Percentiles rank a stretch among this genome's conserved stretches.
Conservation (phyloP, 2,888 invertebrate genomes). For the Gastrophysa polygoni region DNA sequence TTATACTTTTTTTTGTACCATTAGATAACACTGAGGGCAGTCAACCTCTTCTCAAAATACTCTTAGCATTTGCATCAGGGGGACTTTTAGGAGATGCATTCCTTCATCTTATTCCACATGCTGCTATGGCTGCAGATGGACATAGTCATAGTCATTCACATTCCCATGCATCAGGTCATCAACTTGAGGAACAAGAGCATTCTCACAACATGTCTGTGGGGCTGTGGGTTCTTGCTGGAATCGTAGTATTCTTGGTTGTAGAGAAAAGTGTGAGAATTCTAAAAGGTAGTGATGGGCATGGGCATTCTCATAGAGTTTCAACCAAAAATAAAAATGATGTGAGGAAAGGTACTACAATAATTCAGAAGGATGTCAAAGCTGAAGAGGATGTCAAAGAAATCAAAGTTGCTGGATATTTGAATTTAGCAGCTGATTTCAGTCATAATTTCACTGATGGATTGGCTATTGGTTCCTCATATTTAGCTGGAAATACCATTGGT, state of each 20-base stretch:
- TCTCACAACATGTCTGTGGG: constrained; percentile 88
- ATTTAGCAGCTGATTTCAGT: constrained; percentile 96
- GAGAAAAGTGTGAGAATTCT: constrained; percentile 91
- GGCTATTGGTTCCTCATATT: constrained; percentile 97
- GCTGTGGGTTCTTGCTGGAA: constrained; percentile 91
- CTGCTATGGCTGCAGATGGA: constrained; percentile 67
- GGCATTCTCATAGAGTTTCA: constrained; percentile 59
- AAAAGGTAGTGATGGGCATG: constrained; percentile 80
- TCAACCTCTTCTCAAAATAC: constrained; percentile 85
- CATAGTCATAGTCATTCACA: constrained; percentile 31
- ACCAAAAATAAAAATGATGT: not conserved
- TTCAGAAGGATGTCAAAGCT: not conserved
- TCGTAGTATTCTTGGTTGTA: constrained; percentile 88
- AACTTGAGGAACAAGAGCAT: constrained; percentile 64
- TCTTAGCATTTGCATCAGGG: constrained; percentile 92
- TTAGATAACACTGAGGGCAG: constrained; percentile 85
- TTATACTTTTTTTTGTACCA: constrained; percentile 92
- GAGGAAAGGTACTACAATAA: not conserved
- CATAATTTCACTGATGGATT: constrained; percentile 99
- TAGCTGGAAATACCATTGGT: constrained; percentile 88
- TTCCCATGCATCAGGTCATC: constrained; percentile 62
- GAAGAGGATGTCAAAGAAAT: constrained; percentile 53
- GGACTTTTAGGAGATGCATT: constrained; percentile 98
- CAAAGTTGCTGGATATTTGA: constrained; percentile 91
- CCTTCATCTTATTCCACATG: constrained; percentile 97